Evolutionary conservation across 1,140 invertebrate genomes (phyloP), one percentile per base, ranked within the genome.

Genomic region (Batillaria attramentaria): DNA sequence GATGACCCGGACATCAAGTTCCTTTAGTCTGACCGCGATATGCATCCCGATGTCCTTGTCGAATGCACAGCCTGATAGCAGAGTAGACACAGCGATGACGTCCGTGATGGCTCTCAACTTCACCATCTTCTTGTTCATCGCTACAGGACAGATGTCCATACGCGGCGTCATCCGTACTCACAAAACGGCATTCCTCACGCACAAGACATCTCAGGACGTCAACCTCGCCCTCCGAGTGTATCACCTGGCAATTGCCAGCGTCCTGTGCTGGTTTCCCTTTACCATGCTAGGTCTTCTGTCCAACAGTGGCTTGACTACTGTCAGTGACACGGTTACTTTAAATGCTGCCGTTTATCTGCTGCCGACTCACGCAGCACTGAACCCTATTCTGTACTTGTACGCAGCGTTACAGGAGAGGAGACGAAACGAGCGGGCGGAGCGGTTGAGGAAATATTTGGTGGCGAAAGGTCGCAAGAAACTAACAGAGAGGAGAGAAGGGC

Each of bases 311-410:
- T 18, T 76, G 13, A 24, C 62, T n/a, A 24, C 62, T n/a, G 80
- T 86, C 16, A 54, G 78, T 24, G 79, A 79, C 8, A 81, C 83
- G 66, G 79, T 84, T 18, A 83, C 84, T 43, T 79, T 82, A 0
- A 83, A 76, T 77, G 69, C 77, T 0, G 81, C 81, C 3, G 80
- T 86, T 6, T 84, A 84, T 46, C 73, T 84, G 37, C 46, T 83
- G 20, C 83, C 84, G 1, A 60, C 80, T 0, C 84, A 86, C 46
- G 81, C 83, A 2, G 83, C 84, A 6, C 37, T 86, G 18, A 86
- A 86, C 33, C 84, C 84, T 0, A 79, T 86, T 24, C 70, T 86
- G 2, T 86, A 86, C 57, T n/a, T n/a, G n/a, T n/a, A n/a, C n/a
- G n/a, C n/a, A n/a, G n/a, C n/a, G n/a, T n/a, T n/a, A n/a, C n/a